Base-by-base conservation (phyloP, 2,113 vertebrate species). In the Antechinus flavipes region DNA sequence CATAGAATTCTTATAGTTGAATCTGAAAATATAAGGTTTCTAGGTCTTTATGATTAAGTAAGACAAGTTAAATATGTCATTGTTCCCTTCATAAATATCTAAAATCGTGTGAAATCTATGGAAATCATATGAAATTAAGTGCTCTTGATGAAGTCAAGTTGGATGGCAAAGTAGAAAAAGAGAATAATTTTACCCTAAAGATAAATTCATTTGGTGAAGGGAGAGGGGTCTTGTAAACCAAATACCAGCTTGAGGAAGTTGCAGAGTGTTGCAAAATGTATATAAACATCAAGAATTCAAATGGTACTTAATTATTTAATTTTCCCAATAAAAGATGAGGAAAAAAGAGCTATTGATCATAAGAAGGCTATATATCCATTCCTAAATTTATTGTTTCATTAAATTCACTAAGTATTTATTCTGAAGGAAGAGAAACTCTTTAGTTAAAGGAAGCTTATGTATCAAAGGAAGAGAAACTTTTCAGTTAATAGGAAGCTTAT, bases 21-120 rank as follows among this genome's bases (percentile, higher is more conserved):
- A 49, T 89, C 47, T 61, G 54, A 95, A 47, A 91, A 90, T 91
- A 53, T 50, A 91, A 6, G 84, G n/a, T 76, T 96, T 92, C 84
- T 89, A 91, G 96, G 54, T 54, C 89, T 53, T n/a, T 93, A 58
- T 56, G 30, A 93, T 92, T 93, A 95, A 94, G 91, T 54, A 2
- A 89, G 47, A 76, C 49, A 53, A 95, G 61, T 91, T 76, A 58
- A 47, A 91, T 11, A 89, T 3, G 42, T 89, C 35, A 93, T 35
- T n/a, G 46, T 23, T 92, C 3, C 52, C 10, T 94, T 94, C 56
- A 27, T 35, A 95, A 49, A 52, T 76, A 30, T 92, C 27, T 68
- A 92, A 53, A 42, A 53, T 91, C 19, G 52, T 95, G 22, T 90
- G 92, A 95, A 94, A 95, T n/a, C 16, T 84, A 19, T 22, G 54